Conservation (phyloP, 1,140 invertebrate genomes). For the Drosophila orosa region DNA sequence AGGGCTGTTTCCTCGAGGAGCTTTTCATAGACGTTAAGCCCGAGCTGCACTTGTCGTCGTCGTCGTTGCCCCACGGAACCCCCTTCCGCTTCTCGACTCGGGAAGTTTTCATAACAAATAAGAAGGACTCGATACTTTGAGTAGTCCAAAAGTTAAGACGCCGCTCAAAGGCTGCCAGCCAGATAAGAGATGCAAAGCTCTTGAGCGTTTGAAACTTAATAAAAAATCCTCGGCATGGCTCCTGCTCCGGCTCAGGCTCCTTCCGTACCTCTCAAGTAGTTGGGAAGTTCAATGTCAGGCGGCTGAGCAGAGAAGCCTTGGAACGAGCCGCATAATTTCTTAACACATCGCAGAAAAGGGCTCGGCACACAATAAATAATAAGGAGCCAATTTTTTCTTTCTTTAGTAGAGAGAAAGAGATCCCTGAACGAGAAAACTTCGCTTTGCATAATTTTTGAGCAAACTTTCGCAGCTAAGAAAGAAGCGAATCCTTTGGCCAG, state of each 20-base stretch:
- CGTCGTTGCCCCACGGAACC: background rate
- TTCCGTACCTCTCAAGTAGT: constrained; percentile 13
- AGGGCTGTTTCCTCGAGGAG: constrained; percentile 53
- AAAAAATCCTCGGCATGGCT: constrained; percentile 36
- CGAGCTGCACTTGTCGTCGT: constrained; percentile 41
- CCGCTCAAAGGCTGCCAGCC: constrained; percentile 57
- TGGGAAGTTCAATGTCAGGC: constrained; percentile 64
- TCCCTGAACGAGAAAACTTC: constrained; percentile 30
- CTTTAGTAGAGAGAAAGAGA: background rate
- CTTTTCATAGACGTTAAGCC: constrained; percentile 68
- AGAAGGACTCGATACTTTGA: constrained; percentile 69
- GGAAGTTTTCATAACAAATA: constrained; percentile 77
- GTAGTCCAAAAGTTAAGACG: constrained; percentile 70
- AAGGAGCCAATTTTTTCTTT: constrained; percentile 20
- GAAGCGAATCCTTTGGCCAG: constrained; percentile 31
- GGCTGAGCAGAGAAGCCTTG: background rate
- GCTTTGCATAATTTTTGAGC: constrained; percentile 37
- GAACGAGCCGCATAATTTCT: constrained; percentile 51
- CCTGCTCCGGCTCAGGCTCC: background rate
- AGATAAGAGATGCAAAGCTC: constrained; percentile 72
- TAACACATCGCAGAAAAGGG: constrained; percentile 58
- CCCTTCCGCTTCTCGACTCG: constrained; percentile 4
- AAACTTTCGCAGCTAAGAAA: constrained; percentile 39
- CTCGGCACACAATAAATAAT: constrained; percentile 49
- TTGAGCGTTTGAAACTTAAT: constrained; percentile 57